Evolutionary conservation across 2,797 vertebrate genomes (phyloP).

Genomic region (Pangasius macronema): DNA sequence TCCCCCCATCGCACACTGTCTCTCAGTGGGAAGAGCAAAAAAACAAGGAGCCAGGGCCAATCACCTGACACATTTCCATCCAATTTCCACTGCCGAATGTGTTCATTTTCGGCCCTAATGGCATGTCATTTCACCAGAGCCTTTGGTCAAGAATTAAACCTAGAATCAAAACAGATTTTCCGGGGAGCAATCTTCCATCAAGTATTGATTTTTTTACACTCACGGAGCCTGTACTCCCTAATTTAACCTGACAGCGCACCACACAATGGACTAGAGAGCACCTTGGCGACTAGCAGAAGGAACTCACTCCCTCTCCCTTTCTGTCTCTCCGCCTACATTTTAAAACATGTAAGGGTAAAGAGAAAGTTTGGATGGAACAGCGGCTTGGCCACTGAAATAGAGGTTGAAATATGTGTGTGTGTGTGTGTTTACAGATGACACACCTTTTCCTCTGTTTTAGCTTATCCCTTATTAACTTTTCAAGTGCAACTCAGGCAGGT

Average conservation of each 20-base stretch:
- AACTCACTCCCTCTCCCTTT: conserved; percentile 83
- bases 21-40: conserved; percentile 80
- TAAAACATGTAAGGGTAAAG: conserved; percentile 60
- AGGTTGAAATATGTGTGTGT: conserved; percentile 23
- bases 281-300: conserved; percentile 94
- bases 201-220: conserved; percentile 99
- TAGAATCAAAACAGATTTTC: conserved; percentile 99
- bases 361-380: conserved; percentile 64
- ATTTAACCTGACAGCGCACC: conserved; percentile 99
- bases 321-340: conserved; percentile 64
- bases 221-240: conserved; percentile 99
- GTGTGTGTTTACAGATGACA: conserved; percentile 59
- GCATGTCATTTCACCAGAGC: conserved; percentile 99
- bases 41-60: conserved; percentile 91
- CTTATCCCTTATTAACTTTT: conserved; percentile 79
- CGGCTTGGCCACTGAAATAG: conserved; percentile 70
- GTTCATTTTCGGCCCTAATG: conserved; percentile 99
- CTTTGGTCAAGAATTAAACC: conserved; percentile 99
- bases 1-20: conserved; percentile 60
- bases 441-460: conserved; percentile 71
- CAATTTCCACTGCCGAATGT: conserved; percentile 99
- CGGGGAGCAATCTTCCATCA: conserved; percentile 99
- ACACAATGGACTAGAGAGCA: conserved; percentile 98
- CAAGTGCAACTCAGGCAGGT: conserved; percentile 70
- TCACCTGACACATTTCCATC: conserved; percentile 99